phyloP scores from a whole-genome alignment of 1,140 invertebrate genomes.

The Aphidius ervi region DNA sequence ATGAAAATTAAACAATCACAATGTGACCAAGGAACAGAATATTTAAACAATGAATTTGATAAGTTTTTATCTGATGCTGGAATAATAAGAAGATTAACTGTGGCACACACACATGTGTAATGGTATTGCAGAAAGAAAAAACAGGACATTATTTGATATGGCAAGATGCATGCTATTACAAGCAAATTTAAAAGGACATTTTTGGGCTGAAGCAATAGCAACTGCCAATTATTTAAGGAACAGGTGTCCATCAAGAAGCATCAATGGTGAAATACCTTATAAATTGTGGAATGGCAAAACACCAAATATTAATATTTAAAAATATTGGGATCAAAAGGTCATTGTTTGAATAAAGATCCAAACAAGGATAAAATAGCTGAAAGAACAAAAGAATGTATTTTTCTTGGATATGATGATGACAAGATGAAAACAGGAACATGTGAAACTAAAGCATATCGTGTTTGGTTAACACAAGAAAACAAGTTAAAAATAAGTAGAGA shows the following conservation, averaged over 20 bases:
- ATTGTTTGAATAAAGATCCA: conserved; percentile 4
- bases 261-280: not conserved
- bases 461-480: not conserved
- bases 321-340: not conserved
- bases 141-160: conserved; percentile 40
- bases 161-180: conserved; percentile 16
- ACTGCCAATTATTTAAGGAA: conserved; percentile 10
- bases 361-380: conserved; percentile 4
- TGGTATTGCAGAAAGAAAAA: conserved; percentile 37
- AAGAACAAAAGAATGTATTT: not conserved
- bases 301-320: not conserved
- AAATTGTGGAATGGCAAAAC: not conserved
- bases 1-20: conserved; percentile 33
- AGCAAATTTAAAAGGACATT: not conserved
- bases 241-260: not conserved
- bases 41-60: conserved; percentile 33
- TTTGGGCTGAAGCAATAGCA: conserved; percentile 6
- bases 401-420: conserved; percentile 4
- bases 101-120: conserved; percentile 41
- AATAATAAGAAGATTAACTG: conserved; percentile 38
- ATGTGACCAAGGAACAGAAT: conserved; percentile 42
- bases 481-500: conserved; percentile 7
- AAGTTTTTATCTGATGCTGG: conserved; percentile 32
- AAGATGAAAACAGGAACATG: too few relatives aligned
- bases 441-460: conserved; percentile 11